A percentile compares a stretch with the other conserved stretches of the same genome.
phyloP scores from a whole-genome alignment of 2,113 vertebrate species.

The Anser brachyrhynchus region DNA sequence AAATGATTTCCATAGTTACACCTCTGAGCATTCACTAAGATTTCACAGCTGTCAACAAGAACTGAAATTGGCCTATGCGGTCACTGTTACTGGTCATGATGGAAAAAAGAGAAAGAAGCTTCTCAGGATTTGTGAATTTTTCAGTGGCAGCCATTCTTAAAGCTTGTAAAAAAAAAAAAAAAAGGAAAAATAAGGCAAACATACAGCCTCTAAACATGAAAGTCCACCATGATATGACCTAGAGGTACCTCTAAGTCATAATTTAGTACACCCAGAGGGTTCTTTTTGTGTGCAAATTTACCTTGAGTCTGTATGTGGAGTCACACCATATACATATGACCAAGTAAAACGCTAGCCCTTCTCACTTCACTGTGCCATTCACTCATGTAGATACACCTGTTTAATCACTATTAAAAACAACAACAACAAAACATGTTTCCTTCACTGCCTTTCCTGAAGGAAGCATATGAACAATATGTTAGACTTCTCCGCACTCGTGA shows the following conservation, averaged over 20 bases:
- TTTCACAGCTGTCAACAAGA: constrained; percentile 41
- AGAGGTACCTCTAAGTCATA: not conserved
- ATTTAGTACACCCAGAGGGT: not conserved
- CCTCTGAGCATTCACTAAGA: constrained; percentile 1
- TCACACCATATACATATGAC: not conserved
- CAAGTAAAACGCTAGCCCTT: not conserved
- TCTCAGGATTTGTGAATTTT: not conserved
- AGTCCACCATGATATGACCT: not conserved
- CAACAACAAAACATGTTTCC: not conserved
- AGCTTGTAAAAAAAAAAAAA: not conserved
- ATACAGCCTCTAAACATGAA: not conserved
- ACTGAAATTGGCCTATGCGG: not conserved
- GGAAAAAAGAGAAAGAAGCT: not conserved
- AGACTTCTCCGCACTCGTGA: not conserved
- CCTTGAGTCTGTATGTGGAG: not conserved
- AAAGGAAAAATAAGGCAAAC: not conserved
- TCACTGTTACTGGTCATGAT: not conserved
- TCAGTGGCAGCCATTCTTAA: not conserved
- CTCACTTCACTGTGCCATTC: not conserved
- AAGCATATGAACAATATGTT: not conserved
- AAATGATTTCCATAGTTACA: constrained; percentile 56
- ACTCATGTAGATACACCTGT: not conserved
- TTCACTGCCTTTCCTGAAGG: not conserved
- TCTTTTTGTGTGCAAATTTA: not conserved
- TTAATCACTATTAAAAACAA: not conserved